phyloP scores from a whole-genome alignment of 2,888 invertebrate species.

The Cheilosia vulpina region DNA sequence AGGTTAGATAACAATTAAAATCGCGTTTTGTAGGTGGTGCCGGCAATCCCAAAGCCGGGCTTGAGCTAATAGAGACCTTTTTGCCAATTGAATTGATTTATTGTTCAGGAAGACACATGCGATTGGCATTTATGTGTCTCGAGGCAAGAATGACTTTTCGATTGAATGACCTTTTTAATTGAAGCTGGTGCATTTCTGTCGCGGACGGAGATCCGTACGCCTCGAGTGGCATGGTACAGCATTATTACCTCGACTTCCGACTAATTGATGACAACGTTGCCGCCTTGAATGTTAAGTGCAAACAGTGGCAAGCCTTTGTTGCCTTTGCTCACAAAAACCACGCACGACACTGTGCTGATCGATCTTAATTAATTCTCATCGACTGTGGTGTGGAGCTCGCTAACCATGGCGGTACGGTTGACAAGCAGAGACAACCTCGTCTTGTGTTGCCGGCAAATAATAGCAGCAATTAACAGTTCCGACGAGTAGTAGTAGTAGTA shows the following conservation, averaged over 20 bases:
- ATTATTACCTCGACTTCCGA: slow-evolving; percentile 67
- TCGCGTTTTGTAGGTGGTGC: slow-evolving; percentile 71
- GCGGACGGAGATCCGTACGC: neutral
- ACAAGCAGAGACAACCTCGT: slow-evolving; percentile 31
- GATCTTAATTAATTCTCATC: slow-evolving; percentile 66
- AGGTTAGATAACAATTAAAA: slow-evolving; percentile 73
- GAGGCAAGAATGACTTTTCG: slow-evolving; percentile 17
- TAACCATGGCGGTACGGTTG: slow-evolving; percentile 48
- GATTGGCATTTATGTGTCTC: slow-evolving; percentile 62
- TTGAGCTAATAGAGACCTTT: slow-evolving; percentile 71
- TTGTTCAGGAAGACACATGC: slow-evolving; percentile 64
- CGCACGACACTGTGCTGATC: slow-evolving; percentile 25
- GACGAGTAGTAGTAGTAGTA: slow-evolving; percentile 1
- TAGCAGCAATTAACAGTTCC: slow-evolving; percentile 57
- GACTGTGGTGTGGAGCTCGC: slow-evolving; percentile 41
- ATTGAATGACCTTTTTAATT: slow-evolving; percentile 41
- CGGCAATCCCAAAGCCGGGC: slow-evolving; percentile 58
- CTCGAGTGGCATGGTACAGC: slow-evolving; percentile 58
- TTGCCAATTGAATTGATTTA: slow-evolving; percentile 70
- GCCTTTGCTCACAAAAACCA: slow-evolving; percentile 1
- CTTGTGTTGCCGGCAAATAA: slow-evolving; percentile 42
- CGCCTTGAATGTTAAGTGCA: slow-evolving; percentile 66
- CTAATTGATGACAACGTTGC: slow-evolving; percentile 68
- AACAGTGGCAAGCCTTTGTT: too few relatives aligned
- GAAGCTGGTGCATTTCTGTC: neutral